Conservation (phyloP, 1,140 invertebrate genomes). For the Muscidifurax raptorellus region DNA sequence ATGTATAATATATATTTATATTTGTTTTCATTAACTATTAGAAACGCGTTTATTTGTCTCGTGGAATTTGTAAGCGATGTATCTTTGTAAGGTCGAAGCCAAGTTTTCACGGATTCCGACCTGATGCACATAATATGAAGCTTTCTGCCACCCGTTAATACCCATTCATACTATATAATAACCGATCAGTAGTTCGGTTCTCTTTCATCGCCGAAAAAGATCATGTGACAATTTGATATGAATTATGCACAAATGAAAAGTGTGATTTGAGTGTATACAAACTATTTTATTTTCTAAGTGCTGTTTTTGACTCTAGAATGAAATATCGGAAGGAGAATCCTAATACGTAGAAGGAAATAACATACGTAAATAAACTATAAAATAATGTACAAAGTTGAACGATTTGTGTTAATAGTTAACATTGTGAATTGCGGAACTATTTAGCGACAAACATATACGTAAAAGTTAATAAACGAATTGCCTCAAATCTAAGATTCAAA, state of each 20-base stretch:
- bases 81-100: not conserved
- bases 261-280: conserved; percentile 33
- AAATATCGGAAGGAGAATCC: not conserved
- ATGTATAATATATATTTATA: conserved; percentile 40
- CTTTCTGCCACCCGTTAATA: not conserved
- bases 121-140: not conserved
- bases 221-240: conserved; percentile 20
- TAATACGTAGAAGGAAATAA: conserved; percentile 42
- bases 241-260: conserved; percentile 55
- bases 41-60: conserved; percentile 42
- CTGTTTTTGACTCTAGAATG: not conserved
- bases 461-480: not conserved
- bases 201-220: not conserved
- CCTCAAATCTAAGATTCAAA: not conserved
- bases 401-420: not conserved
- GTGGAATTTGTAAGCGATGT: conserved; percentile 25
- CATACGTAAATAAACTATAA: conserved; percentile 15
- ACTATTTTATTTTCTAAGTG: not conserved
- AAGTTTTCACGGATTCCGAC: not conserved
- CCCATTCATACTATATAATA: not conserved
- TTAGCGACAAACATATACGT: not conserved
- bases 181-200: not conserved
- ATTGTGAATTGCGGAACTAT: not conserved
- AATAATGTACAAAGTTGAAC: not conserved
- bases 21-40: conserved; percentile 30